These are phyloP conservation scores for Agraylea sexmaculata DNA, from an alignment of 1,140 invertebrate species.

Conservation along the genomic window DNA sequence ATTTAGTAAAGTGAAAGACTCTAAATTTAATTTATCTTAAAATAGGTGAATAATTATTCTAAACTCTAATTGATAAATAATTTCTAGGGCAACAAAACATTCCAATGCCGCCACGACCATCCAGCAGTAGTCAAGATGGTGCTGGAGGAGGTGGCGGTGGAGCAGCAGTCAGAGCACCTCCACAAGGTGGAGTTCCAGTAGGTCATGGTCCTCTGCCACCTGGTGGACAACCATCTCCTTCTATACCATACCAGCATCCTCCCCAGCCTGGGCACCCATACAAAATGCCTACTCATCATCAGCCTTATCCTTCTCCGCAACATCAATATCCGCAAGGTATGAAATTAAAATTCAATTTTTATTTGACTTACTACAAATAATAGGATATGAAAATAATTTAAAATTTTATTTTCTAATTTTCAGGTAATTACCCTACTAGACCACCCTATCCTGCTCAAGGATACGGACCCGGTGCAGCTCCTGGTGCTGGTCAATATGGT, in stretches of 20 bases:
- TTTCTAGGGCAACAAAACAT: conserved; percentile 76
- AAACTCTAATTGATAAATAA: too few species aligned
- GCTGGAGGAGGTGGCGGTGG: conserved; percentile 19
- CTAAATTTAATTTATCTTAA: too few species aligned
- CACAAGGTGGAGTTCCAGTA: conserved; percentile 22
- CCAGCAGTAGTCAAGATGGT: conserved; percentile 62
- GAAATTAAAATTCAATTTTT: conserved; percentile 6
- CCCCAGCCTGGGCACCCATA: conserved; percentile 44
- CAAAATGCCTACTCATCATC: conserved; percentile 31
- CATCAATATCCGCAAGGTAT: conserved; percentile 45
- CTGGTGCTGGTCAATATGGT: conserved; percentile 28
- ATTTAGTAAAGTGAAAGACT: too few species aligned
- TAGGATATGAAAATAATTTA: not conserved
- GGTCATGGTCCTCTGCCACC: conserved; percentile 27
- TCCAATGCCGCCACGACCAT: conserved; percentile 82
- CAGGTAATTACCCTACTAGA: conserved; percentile 44
- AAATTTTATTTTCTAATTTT: conserved; percentile 10
- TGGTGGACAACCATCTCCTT: conserved; percentile 39
- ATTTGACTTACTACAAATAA: not conserved
- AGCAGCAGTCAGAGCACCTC: conserved; percentile 14
- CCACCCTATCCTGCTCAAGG: conserved; percentile 40
- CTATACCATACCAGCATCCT: conserved; percentile 44
- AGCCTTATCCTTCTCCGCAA: conserved; percentile 38
- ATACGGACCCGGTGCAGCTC: conserved; percentile 27
- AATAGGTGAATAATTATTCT: too few species aligned